phyloP scores from a whole-genome alignment of 2,888 invertebrate species.

The Philhelius pedissequus region DNA sequence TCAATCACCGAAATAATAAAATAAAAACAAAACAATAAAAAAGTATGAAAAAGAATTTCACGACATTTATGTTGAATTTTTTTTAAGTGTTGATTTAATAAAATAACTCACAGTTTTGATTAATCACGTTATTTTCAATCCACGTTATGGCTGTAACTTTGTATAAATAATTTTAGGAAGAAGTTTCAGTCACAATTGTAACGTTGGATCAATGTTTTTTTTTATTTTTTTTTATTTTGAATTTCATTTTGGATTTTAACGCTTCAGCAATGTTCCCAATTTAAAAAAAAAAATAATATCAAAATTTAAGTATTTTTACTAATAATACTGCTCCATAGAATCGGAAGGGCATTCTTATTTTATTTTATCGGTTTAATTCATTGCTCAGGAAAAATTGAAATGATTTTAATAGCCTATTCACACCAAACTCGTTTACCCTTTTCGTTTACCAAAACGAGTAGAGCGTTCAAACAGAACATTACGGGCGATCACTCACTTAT shows the following conservation, averaged over 20 bases:
- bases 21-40: neutral
- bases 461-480: too few relatives aligned
- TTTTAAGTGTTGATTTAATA: slow-evolving; percentile 21
- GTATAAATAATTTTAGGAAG: neutral
- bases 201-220: slow-evolving; percentile 42
- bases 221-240: neutral
- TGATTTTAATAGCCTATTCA: too few relatives aligned
- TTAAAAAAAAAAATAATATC: neutral
- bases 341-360: too few relatives aligned
- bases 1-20: slow-evolving; percentile 18
- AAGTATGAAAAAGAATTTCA: slow-evolving; percentile 62
- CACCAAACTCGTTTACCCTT: too few relatives aligned
- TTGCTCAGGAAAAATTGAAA: too few relatives aligned
- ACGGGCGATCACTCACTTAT: too few relatives aligned
- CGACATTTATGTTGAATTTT: slow-evolving; percentile 51
- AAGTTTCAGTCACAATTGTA: slow-evolving; percentile 31
- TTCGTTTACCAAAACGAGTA: too few relatives aligned
- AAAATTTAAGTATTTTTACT: neutral
- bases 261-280: slow-evolving; percentile 41
- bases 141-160: slow-evolving; percentile 41
- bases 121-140: slow-evolving; percentile 34
- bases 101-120: slow-evolving; percentile 43
- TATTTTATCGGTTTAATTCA: too few relatives aligned
- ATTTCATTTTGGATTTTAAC: slow-evolving; percentile 3
- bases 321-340: too few relatives aligned